phyloP scores from a whole-genome alignment of 2,888 invertebrate genomes.

The Epistrophe grossulariae region DNA sequence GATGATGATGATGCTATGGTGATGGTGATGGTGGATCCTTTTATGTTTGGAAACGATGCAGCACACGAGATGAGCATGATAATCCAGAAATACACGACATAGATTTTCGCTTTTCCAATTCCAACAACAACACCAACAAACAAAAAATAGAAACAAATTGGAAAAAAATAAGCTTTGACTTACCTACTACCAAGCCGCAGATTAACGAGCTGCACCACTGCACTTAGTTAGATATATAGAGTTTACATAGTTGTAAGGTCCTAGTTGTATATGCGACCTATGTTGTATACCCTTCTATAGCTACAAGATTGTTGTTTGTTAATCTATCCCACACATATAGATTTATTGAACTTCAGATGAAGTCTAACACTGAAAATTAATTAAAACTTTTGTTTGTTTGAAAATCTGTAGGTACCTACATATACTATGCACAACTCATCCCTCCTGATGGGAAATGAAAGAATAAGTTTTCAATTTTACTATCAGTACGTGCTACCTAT shows the following conservation, averaged over 20 bases:
- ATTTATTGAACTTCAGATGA: constrained; percentile 56
- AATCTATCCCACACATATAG: constrained; percentile 31
- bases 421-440: no score
- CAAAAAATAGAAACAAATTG: constrained; percentile 1
- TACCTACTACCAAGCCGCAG: constrained; percentile 26
- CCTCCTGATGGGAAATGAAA: background rate
- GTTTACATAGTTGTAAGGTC: background rate
- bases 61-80: constrained; percentile 69
- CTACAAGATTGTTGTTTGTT: constrained; percentile 37
- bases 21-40: constrained; percentile 56
- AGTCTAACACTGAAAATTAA: constrained; percentile 67
- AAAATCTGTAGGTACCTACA: no score
- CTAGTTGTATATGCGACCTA: constrained; percentile 5
- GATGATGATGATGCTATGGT: constrained; percentile 9
- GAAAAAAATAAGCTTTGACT: constrained; percentile 25
- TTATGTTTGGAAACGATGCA: constrained; percentile 67
- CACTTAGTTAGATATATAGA: background rate
- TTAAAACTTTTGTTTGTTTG: constrained; percentile 43
- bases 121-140: background rate
- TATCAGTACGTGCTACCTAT: no score
- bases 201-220: constrained; percentile 60
- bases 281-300: background rate
- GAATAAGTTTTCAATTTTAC: background rate
- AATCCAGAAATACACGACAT: constrained; percentile 67
- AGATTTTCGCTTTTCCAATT: constrained; percentile 55